Evolutionary conservation across 2,113 vertebrate species (phyloP).

Genomic region (Anser brachyrhynchus): DNA sequence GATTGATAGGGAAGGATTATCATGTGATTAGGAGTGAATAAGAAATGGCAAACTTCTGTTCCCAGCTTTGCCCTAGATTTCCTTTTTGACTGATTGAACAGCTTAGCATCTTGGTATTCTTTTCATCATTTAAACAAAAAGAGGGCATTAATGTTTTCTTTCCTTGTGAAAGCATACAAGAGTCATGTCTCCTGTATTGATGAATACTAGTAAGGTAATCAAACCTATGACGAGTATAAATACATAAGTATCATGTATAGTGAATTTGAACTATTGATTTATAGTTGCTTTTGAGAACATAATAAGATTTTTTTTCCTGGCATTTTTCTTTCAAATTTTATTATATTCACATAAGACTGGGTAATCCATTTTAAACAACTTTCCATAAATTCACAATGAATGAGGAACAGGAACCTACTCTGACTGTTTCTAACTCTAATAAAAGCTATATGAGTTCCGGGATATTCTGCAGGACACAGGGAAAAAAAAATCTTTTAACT

Average conservation of each 20-base stretch:
- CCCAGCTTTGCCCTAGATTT: not conserved
- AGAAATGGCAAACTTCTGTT: not conserved
- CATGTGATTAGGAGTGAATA: not conserved
- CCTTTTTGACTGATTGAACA: not conserved
- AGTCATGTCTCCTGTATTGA: not conserved
- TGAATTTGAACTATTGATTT: not conserved
- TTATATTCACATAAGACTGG: not conserved
- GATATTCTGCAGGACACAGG: not conserved
- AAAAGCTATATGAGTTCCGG: not conserved
- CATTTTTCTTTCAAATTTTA: not conserved
- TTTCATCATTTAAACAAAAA: not conserved
- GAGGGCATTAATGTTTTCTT: not conserved
- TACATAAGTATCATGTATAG: not conserved
- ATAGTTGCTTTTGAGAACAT: not conserved
- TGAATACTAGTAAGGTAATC: not conserved
- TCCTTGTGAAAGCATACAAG: not conserved
- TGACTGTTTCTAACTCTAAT: not conserved
- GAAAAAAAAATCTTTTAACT: not conserved
- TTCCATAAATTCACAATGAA: not conserved
- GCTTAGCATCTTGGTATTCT: not conserved
- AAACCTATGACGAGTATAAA: not conserved
- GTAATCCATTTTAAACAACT: not conserved
- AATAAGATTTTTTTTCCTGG: not conserved
- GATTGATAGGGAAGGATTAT: slow-evolving; percentile 13
- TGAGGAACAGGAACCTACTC: not conserved